phyloP scores from a whole-genome alignment of 2,113 vertebrate species.

The Piprites chloris region DNA sequence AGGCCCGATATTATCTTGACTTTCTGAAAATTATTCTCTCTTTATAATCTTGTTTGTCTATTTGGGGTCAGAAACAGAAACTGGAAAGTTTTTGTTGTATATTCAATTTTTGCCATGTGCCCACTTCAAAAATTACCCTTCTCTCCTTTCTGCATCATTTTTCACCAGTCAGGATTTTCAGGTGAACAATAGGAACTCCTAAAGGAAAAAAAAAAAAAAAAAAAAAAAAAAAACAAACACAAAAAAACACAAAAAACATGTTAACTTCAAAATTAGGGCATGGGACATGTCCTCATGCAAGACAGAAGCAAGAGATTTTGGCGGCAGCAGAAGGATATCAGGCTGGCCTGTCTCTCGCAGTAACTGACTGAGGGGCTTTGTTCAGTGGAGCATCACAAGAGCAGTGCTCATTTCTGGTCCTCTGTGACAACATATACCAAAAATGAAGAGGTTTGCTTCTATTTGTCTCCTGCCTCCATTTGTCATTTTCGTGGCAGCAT shows the following conservation, averaged over 20 bases:
- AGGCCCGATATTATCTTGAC: conserved; percentile 8
- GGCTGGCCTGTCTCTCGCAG: not conserved
- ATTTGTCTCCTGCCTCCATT: not conserved
- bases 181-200: not conserved
- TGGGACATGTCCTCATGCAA: not conserved
- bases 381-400: not conserved
- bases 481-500: not conserved
- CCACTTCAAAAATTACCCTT: not conserved
- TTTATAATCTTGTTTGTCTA: not conserved
- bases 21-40: not conserved
- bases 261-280: not conserved
- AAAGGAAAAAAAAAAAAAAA: not conserved
- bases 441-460: not conserved
- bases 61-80: not conserved
- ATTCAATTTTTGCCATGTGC: not conserved
- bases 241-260: not conserved
- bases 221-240: not conserved
- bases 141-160: not conserved
- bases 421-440: not conserved
- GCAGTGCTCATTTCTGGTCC: not conserved
- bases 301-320: not conserved
- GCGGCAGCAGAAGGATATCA: not conserved
- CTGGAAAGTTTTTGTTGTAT: not conserved
- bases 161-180: not conserved
- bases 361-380: not conserved